phyloP scores from a whole-genome alignment of 53 echinoderm and acorn worm species.

The Holothuria scabra region DNA sequence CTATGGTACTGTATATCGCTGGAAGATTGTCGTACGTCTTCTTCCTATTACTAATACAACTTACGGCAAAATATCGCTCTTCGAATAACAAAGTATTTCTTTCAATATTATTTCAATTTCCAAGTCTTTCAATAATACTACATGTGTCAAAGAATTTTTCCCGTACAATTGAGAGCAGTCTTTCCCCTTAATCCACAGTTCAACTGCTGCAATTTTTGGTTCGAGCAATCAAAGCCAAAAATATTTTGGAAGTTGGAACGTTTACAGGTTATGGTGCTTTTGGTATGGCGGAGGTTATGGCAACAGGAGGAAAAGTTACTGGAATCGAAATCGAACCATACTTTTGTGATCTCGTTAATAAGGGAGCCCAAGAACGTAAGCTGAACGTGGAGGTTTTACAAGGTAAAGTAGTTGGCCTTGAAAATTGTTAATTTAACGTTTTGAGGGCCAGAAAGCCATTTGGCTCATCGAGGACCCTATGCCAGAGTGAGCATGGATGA shows the following conservation, averaged over 20 bases:
- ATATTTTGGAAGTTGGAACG: constrained; percentile 56
- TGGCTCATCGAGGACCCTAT: too few species aligned
- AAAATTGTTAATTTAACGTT: too few species aligned
- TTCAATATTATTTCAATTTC: too few species aligned
- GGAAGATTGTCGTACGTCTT: too few species aligned
- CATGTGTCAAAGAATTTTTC: too few species aligned
- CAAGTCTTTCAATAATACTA: too few species aligned
- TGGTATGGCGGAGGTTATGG: constrained; percentile 66
- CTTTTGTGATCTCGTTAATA: constrained; percentile 41
- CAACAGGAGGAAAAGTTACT: constrained; percentile 53
- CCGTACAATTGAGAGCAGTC: background rate
- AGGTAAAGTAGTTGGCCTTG: constrained; percentile 3
- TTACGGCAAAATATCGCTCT: too few species aligned
- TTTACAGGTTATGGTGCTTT: constrained; percentile 58
- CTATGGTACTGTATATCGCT: too few species aligned
- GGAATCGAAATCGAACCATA: constrained; percentile 45
- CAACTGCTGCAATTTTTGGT: constrained; percentile 50
- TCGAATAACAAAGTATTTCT: too few species aligned
- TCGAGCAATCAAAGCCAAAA: constrained; percentile 27
- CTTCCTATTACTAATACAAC: too few species aligned
- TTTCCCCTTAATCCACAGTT: constrained; percentile 11
- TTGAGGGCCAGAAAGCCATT: too few species aligned
- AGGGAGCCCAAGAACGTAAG: background rate
- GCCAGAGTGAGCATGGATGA: too few species aligned
- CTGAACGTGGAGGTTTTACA: constrained; percentile 38